Conservation (phyloP, 2,888 invertebrate species). For the Dorcus parallelipipedus region DNA sequence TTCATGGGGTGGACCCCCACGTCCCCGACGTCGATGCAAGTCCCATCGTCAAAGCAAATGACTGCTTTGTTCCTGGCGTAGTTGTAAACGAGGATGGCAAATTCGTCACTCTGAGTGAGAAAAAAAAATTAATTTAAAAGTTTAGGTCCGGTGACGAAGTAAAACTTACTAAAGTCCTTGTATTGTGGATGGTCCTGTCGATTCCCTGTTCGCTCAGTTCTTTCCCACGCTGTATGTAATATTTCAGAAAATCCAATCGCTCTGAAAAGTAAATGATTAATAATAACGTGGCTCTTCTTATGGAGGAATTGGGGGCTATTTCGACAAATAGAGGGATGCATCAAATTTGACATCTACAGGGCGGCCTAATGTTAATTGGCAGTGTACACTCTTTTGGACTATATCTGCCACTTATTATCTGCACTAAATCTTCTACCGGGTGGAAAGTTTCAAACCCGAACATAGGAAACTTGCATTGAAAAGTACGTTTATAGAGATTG, state of each 20-base stretch:
- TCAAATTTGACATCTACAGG: too few relatives aligned
- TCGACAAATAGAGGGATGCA: too few relatives aligned
- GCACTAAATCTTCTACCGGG: too few relatives aligned
- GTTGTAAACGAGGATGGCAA: slow-evolving; percentile 2
- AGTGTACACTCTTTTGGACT: too few relatives aligned
- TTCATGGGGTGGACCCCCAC: slow-evolving; percentile 22
- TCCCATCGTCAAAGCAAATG: slow-evolving; percentile 25
- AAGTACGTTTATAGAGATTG: too few relatives aligned
- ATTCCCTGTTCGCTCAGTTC: neutral
- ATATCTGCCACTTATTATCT: too few relatives aligned
- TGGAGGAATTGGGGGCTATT: too few relatives aligned
- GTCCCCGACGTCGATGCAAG: slow-evolving; percentile 24
- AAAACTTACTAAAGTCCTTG: neutral
- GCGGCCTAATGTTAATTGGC: too few relatives aligned
- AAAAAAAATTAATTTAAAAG: neutral
- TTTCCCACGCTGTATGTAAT: slow-evolving; percentile 1
- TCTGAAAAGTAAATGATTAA: neutral
- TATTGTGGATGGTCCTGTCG: neutral
- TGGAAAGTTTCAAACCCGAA: too few relatives aligned
- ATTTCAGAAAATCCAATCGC: slow-evolving; percentile 3
- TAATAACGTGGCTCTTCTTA: neutral
- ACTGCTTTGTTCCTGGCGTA: slow-evolving; percentile 4
- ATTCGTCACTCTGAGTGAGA: neutral
- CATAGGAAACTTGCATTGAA: too few relatives aligned
- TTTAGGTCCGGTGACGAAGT: neutral